Base-by-base conservation (phyloP, 2,888 invertebrate species). In the Geotrupes spiniger region DNA sequence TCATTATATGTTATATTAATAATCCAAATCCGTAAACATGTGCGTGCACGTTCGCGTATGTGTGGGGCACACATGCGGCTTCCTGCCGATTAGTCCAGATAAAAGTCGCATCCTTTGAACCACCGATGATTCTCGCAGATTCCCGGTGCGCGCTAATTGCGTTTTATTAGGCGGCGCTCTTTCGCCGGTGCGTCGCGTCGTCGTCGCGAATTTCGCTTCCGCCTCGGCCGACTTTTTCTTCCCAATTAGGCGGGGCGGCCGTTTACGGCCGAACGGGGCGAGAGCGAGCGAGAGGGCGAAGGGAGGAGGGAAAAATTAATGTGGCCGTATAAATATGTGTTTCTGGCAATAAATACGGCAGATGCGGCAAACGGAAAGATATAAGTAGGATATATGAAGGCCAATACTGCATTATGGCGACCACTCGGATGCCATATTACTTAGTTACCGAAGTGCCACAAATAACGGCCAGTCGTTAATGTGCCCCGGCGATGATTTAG, bases 321-420 rank as follows among this genome's bases (percentile, higher is more conserved):
- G 66, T 57, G 57, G 56, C 55, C 58, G 57, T 61, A 61, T 65
- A 66, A 66, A 66, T 66, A 66, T 60, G n/a, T n/a, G 64, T 63
- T 65, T 60, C 61, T 58, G 26, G 59, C 62, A 61, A 62, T 64
- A 65, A 65, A 66, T 65, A 65, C 62, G 59, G 61, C 58, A 59
- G 56, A 60, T 58, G 61, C 58, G 56, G 56, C 61, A 59, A 56
- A 55, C 39, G 29, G 57, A 53, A 49, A 53, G 64, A 63, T 63
- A 62, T 65, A 65, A 66, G 64, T 61, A 62, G 63, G 61, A 66
- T 65, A 66, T 68, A 66, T 66, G 66, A 65, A 59, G 63, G 61
- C 64, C 65, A 58, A 68, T 68, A 66, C 65, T 60, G 62, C 62
- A 65, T 64, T 65, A 64, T 58, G 57, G 57, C 60, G 53, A 52